Evolutionary conservation across 2,888 invertebrate species (phyloP), one percentile per base, ranked within the genome.

Genomic region (Urechis unicinctus): DNA sequence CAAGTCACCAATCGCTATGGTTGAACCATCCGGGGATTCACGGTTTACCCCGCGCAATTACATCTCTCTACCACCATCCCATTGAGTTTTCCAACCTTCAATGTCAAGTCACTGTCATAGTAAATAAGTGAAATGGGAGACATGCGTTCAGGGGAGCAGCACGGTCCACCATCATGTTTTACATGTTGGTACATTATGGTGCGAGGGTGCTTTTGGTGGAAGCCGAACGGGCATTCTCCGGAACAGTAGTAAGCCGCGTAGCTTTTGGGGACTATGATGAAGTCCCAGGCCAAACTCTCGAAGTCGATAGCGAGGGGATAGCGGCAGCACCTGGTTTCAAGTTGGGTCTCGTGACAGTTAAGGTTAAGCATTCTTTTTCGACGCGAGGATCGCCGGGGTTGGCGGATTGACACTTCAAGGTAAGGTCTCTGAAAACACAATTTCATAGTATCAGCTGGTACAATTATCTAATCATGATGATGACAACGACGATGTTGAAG

Each of bases 221-320:
- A 51, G 52, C 90, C 86, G 79, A 87, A 88, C 0, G 89, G 88
- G 78, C 97, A 97, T 69, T 94, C 91, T 5, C 97, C 95, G 53
- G 90, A 86, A 81, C 97, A 97, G 81, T 94, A 94, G 80, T 92
- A 91, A 5, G 96, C 95, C 71, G 91, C 89, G 81, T 95, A 97
- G 67, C 86, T 84, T 70, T 91, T 91, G 0, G 97, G 97, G 0
- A 94, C 94, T 57, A 97, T 91, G 69, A 97, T 90, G 87, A 94
- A 97, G 74, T 95, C 91, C 93, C 95, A 96, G 28, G 94, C 94
- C 74, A 96, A 93, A 71, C 88, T 86, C 66, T 89, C 89, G 77
- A 97, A 97, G 81, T 95, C 91, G 21, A 97, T 91, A 17, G 86
- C 86, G 45, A 96, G 82, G 0, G 94, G 93, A 79, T 93, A 94